Percentiles rank a stretch among this genome's conserved stretches.
phyloP scores from a whole-genome alignment of 2,888 invertebrate genomes.

The Tigriopus californicus region DNA sequence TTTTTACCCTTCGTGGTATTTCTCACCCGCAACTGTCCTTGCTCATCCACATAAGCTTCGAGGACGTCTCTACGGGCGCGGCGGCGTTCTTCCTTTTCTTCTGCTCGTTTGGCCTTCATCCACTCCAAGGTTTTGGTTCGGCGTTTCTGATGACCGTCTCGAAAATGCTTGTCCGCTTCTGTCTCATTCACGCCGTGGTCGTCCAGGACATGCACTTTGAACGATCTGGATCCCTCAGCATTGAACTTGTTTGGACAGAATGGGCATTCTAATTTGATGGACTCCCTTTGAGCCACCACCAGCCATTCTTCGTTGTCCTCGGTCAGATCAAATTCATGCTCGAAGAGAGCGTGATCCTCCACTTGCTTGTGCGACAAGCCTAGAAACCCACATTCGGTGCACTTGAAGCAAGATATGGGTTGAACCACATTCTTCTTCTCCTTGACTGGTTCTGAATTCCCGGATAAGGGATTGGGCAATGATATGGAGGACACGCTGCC shows the following conservation, averaged over 20 bases:
- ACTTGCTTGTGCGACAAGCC: not conserved
- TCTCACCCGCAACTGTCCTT: not conserved
- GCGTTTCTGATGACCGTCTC: not conserved
- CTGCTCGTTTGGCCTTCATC: not conserved
- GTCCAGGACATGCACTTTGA: not conserved
- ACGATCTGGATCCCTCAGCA: not conserved
- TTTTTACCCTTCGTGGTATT: no score
- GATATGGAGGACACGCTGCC: no score
- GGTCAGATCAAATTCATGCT: not conserved
- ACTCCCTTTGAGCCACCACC: not conserved
- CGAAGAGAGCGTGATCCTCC: not conserved
- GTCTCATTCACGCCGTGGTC: not conserved
- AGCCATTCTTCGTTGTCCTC: not conserved
- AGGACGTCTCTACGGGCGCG: not conserved
- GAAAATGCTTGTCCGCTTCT: not conserved
- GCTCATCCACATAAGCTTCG: not conserved
- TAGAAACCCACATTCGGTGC: not conserved
- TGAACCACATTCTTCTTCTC: not conserved
- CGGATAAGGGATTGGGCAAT: no score
- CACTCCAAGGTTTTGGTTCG: not conserved
- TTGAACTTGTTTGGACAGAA: not conserved
- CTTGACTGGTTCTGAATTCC: no score
- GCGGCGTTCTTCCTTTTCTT: not conserved
- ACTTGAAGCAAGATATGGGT: not conserved
- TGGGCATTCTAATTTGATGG: not conserved